These are phyloP conservation scores for Channa maculata DNA, from an alignment of 2,113 vertebrate genomes.

Conservation along the genomic window DNA sequence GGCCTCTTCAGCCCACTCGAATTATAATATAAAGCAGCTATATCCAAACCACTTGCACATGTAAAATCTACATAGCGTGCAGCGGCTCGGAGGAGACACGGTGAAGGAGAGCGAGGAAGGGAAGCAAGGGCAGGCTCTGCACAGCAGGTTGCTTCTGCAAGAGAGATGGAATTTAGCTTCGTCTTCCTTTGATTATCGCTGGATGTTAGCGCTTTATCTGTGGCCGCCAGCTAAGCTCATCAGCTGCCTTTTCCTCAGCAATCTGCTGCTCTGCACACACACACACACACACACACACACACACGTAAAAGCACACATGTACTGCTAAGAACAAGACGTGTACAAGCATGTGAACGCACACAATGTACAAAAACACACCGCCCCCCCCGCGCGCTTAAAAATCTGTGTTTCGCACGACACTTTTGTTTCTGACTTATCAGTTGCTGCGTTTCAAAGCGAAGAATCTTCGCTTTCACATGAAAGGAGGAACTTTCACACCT, in stretches of 20 bases:
- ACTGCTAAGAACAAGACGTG: neutral
- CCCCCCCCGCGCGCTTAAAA: neutral
- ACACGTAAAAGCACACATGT: neutral
- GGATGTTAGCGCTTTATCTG: slow-evolving; percentile 46
- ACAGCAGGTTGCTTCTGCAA: slow-evolving; percentile 43
- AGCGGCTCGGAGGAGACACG: slow-evolving; percentile 1
- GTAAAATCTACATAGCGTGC: slow-evolving; percentile 6
- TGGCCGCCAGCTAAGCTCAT: slow-evolving; percentile 47
- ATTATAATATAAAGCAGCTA: slow-evolving; percentile 12
- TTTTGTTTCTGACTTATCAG: slow-evolving; percentile 47
- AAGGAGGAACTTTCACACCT: slow-evolving; percentile 66
- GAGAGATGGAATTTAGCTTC: slow-evolving; percentile 30
- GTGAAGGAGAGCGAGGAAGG: neutral
- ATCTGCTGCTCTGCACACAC: slow-evolving; percentile 29
- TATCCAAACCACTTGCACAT: slow-evolving; percentile 21
- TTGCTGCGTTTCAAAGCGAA: slow-evolving; percentile 51
- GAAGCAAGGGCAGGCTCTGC: slow-evolving; percentile 6
- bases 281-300: slow-evolving; percentile 24
- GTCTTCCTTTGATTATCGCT: slow-evolving; percentile 59
- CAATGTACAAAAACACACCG: neutral
- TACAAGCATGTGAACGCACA: neutral
- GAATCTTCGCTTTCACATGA: slow-evolving; percentile 63
- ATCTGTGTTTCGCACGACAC: slow-evolving; percentile 24
- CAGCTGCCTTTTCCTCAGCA: slow-evolving; percentile 38
- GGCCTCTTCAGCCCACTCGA: slow-evolving; percentile 24